Percentiles rank a stretch among this genome's conserved stretches.
phyloP scores from a whole-genome alignment of 1,140 invertebrate genomes.

The Laupala kohalensis region DNA sequence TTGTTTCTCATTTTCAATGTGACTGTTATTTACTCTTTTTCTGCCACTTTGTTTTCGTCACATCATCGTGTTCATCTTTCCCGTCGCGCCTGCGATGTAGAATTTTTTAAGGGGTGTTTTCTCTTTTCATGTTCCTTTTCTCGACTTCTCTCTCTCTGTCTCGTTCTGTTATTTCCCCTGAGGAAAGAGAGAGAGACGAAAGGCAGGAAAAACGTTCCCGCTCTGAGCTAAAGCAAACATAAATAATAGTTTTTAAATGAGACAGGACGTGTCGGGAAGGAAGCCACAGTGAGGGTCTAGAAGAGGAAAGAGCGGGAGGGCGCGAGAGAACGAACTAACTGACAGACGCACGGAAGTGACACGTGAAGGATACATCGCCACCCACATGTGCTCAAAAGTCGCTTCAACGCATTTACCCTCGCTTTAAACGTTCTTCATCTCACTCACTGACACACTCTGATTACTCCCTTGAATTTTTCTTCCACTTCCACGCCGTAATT shows the following conservation, averaged over 20 bases:
- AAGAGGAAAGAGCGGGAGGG: neutral
- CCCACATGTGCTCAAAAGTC: too few relatives aligned
- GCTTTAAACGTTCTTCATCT: too few relatives aligned
- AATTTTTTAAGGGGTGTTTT: neutral
- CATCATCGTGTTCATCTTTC: neutral
- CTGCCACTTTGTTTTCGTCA: neutral
- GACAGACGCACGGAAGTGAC: neutral
- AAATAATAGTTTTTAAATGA: slow-evolving; percentile 39
- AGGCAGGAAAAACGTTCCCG: slow-evolving; percentile 14
- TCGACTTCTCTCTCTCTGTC: neutral
- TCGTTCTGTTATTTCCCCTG: neutral
- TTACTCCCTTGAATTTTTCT: too few relatives aligned
- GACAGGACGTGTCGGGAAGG: slow-evolving; percentile 22
- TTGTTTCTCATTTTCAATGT: neutral
- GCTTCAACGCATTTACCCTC: too few relatives aligned
- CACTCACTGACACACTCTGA: too few relatives aligned
- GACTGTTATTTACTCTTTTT: neutral
- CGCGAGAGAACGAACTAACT: neutral
- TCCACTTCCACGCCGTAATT: too few relatives aligned
- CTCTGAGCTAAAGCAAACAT: slow-evolving; percentile 33
- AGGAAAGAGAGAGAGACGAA: neutral
- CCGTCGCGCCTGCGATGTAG: neutral
- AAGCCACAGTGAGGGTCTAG: neutral
- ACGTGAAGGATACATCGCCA: neutral
- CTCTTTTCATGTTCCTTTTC: too few relatives aligned